Evolutionary conservation across 2,113 vertebrate species (phyloP).

Genomic region (Leiothrix lutea): DNA sequence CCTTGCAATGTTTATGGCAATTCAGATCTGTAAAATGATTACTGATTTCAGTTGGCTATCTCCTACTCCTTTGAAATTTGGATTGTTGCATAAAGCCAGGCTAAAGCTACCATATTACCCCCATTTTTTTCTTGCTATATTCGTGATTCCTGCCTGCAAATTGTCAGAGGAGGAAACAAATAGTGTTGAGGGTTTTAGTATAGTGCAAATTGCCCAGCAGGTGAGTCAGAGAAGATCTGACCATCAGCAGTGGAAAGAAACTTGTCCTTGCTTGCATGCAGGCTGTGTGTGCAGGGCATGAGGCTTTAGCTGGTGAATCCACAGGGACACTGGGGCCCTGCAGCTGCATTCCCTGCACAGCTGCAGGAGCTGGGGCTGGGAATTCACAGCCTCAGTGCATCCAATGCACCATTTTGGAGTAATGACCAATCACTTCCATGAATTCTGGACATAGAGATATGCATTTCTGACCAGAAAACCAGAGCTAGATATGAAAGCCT

Average conservation of each 20-base stretch:
- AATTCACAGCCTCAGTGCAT: rapidly evolving
- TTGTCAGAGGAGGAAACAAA: background rate
- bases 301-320: rapidly evolving
- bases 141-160: background rate
- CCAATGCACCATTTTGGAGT: background rate
- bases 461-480: background rate
- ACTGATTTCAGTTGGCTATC: background rate
- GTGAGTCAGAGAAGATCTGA: background rate
- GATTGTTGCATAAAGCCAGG: background rate
- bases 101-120: background rate
- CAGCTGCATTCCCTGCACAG: background rate
- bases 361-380: background rate
- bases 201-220: background rate
- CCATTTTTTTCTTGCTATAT: background rate
- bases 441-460: background rate
- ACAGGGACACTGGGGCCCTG: rapidly evolving
- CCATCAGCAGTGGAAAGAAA: background rate
- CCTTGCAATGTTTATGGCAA: background rate
- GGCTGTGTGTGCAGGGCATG: background rate
- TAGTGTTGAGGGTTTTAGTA: background rate
- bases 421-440: background rate
- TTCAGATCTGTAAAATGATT: background rate
- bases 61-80: background rate
- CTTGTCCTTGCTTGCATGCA: background rate
- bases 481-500: background rate